Conservation (phyloP, 2,888 invertebrate species). For the Ischnus inquisitorius region DNA sequence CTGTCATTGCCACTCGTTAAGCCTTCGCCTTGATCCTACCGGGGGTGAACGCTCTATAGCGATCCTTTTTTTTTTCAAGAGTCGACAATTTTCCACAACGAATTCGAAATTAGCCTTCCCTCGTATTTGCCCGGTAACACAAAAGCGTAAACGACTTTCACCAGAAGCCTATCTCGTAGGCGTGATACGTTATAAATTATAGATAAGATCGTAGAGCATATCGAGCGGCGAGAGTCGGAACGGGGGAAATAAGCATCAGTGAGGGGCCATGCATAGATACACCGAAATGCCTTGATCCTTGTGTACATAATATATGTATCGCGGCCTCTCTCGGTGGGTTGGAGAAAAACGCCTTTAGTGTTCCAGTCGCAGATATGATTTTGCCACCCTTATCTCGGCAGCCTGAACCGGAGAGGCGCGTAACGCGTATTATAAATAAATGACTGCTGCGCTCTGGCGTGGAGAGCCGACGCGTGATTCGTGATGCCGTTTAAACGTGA, state of each 20-base stretch:
- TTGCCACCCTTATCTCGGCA: conserved; percentile 62
- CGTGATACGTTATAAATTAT: conserved; percentile 69
- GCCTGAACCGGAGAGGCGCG: conserved; percentile 53
- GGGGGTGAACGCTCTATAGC: neutral
- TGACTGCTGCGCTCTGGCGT: conserved; percentile 57
- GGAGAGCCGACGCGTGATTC: conserved; percentile 64
- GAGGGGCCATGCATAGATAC: neutral
- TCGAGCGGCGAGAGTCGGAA: conserved; percentile 4
- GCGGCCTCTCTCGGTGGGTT: conserved; percentile 49
- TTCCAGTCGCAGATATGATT: conserved; percentile 49
- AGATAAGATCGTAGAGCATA: conserved; percentile 65
- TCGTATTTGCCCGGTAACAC: conserved; percentile 14
- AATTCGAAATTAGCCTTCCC: conserved; percentile 55
- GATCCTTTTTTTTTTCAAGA: neutral
- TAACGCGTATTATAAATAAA: conserved; percentile 70
- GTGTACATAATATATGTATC: conserved; percentile 60
- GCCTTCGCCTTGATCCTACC: neutral
- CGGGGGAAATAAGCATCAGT: neutral
- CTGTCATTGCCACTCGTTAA: conserved; percentile 50
- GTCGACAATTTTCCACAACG: conserved; percentile 52
- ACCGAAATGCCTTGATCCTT: conserved; percentile 31
- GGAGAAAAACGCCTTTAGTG: conserved; percentile 53
- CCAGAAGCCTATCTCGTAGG: conserved; percentile 60
- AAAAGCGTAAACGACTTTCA: conserved; percentile 32
- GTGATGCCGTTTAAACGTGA: conserved; percentile 71